A percentile compares a stretch with the other conserved stretches of the same genome.
These are phyloP conservation scores for Rattus rattus DNA, from an alignment of 2,113 vertebrate species.

Conservation along the genomic window DNA sequence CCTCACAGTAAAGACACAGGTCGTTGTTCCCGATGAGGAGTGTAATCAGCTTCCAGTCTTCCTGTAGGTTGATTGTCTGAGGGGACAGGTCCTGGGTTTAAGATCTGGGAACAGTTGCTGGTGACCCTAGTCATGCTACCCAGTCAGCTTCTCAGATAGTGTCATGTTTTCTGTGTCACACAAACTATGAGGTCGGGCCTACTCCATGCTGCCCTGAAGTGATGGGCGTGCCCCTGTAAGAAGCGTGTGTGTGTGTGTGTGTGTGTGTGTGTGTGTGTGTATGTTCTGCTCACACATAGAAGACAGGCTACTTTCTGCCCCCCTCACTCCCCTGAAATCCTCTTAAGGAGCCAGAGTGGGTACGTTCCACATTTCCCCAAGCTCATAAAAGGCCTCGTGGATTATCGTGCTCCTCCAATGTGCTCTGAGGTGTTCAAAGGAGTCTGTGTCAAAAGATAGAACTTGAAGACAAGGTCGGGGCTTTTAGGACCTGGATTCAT, in stretches of 20 bases:
- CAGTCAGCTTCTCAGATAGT: rapidly evolving
- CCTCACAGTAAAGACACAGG: constrained; percentile 93
- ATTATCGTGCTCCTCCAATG: not conserved
- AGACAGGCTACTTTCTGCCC: not conserved
- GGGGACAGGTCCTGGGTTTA: constrained; percentile 34
- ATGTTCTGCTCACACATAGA: not conserved
- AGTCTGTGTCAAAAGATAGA: not conserved
- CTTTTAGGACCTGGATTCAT: not conserved
- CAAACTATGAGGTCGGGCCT: not conserved
- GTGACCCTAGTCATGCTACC: too few species aligned
- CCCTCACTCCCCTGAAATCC: too few species aligned
- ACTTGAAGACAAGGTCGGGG: not conserved
- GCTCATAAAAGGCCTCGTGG: not conserved
- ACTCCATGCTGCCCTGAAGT: not conserved
- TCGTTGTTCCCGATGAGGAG: constrained; percentile 94
- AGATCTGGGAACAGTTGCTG: not conserved
- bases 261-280: rapidly evolving
- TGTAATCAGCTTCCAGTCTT: constrained; percentile 97
- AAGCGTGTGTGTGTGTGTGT: rapidly evolving
- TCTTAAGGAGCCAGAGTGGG: not conserved
- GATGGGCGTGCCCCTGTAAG: rapidly evolving
- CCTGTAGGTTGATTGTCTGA: constrained; percentile 91
- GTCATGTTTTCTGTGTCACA: not conserved
- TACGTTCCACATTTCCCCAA: not conserved
- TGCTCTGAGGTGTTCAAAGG: not conserved